Evolutionary conservation across 2,888 invertebrate genomes (phyloP).

Genomic region (Elmis aenea): DNA sequence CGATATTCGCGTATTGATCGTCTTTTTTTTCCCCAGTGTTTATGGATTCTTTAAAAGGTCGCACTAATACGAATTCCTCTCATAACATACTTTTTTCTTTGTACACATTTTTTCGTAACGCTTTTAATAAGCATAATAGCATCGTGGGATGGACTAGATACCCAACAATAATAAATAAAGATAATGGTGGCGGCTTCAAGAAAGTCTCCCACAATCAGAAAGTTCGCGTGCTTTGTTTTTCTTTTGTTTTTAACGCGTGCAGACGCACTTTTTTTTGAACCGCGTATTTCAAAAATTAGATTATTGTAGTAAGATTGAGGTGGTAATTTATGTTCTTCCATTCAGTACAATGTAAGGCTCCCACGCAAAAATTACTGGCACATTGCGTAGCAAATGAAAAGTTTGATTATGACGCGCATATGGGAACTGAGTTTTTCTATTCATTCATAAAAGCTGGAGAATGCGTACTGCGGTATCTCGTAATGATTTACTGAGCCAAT

Average conservation of each 20-base stretch:
- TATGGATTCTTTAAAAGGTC: too few species aligned
- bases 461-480: constrained; percentile 34
- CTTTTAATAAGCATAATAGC: constrained; percentile 22
- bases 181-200: constrained; percentile 14
- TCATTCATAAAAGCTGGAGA: constrained; percentile 32
- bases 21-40: too few species aligned
- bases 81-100: constrained; percentile 18
- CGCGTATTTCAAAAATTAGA: too few species aligned
- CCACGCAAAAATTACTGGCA: constrained; percentile 10
- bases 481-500: constrained; percentile 29
- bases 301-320: too few species aligned
- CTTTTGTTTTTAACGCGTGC: too few species aligned
- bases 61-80: too few species aligned
- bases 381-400: constrained; percentile 11
- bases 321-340: too few species aligned
- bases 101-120: constrained; percentile 22
- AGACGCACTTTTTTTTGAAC: too few species aligned
- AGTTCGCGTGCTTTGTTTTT: too few species aligned
- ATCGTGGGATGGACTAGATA: constrained; percentile 22
- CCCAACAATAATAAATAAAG: constrained; percentile 16
- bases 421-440: constrained; percentile 28
- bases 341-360: too few species aligned
- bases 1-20: too few species aligned
- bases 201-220: too few species aligned
- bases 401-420: constrained; percentile 19